A percentile compares a stretch with the other conserved stretches of the same genome.
Conservation (phyloP, 2,113 vertebrate genomes). For the Clarias batrachus region DNA sequence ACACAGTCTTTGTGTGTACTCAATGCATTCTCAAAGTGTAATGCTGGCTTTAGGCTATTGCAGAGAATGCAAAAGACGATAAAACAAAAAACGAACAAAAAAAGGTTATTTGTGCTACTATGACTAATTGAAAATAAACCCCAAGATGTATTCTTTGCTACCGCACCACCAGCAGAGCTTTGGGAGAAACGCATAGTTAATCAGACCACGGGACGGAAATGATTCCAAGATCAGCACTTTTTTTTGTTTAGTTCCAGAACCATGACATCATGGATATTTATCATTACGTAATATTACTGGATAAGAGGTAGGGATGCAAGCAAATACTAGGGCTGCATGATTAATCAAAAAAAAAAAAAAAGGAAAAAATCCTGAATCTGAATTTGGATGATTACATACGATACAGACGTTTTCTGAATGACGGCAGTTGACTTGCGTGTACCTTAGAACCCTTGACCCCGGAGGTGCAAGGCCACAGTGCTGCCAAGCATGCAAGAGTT, state of each 20-base stretch:
- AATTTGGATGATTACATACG: too few species aligned
- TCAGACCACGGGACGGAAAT: neutral
- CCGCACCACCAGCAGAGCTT: neutral
- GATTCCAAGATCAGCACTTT: neutral
- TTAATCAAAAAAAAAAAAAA: too few species aligned
- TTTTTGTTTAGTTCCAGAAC: neutral
- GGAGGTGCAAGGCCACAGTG: too few species aligned
- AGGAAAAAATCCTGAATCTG: too few species aligned
- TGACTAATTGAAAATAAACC: slow-evolving; percentile 42
- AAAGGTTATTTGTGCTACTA: slow-evolving; percentile 18
- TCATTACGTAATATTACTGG: neutral
- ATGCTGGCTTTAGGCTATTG: slow-evolving; percentile 46
- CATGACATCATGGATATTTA: neutral
- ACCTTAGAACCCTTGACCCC: too few species aligned
- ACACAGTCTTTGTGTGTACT: slow-evolving; percentile 63
- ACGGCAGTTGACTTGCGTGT: too few species aligned
- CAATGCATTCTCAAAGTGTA: slow-evolving; percentile 64
- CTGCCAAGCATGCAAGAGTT: neutral
- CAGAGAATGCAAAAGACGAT: slow-evolving; percentile 56
- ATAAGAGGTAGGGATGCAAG: neutral
- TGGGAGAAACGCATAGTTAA: neutral
- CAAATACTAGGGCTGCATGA: neutral
- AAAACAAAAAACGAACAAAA: slow-evolving; percentile 46
- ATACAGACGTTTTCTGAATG: too few species aligned
- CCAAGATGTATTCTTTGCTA: neutral